Conservation (phyloP, 2,888 invertebrate species). For the Bimastos eiseni region DNA sequence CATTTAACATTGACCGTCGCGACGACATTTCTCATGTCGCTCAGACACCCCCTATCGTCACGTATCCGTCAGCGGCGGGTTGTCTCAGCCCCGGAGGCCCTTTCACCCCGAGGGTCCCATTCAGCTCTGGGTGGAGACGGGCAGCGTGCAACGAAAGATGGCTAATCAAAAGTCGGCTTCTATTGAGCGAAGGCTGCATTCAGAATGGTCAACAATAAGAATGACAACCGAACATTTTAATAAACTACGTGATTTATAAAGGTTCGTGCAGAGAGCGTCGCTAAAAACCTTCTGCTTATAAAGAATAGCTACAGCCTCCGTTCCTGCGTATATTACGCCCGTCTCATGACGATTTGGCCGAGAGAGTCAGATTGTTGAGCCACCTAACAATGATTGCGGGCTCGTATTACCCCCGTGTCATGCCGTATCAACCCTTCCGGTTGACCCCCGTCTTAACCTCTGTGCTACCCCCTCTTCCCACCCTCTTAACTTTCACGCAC, state of each 20-base stretch:
- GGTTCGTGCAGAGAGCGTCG: not conserved
- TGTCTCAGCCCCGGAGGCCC: not conserved
- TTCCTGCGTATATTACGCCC: not conserved
- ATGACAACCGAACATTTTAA: not conserved
- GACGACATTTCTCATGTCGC: not conserved
- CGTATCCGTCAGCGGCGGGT: not conserved
- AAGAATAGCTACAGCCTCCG: not conserved
- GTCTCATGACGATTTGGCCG: not conserved
- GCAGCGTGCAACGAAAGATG: not conserved
- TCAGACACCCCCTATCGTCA: not conserved
- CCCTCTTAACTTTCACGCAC: not conserved
- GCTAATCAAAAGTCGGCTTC: conserved; percentile 13
- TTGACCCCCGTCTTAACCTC: not conserved
- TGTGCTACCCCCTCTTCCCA: not conserved
- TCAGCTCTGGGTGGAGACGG: not conserved
- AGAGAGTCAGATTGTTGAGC: not conserved
- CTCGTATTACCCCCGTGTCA: not conserved
- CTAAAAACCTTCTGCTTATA: not conserved
- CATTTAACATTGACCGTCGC: not conserved
- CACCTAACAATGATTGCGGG: not conserved
- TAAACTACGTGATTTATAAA: not conserved
- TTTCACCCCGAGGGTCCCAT: not conserved
- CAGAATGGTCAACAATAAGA: not conserved
- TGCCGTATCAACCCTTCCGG: not conserved
- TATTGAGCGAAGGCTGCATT: not conserved